A percentile compares a stretch with the other conserved stretches of the same genome.
Conservation (phyloP, 2,797 vertebrate genomes). For the Gallinago nigripennis region DNA sequence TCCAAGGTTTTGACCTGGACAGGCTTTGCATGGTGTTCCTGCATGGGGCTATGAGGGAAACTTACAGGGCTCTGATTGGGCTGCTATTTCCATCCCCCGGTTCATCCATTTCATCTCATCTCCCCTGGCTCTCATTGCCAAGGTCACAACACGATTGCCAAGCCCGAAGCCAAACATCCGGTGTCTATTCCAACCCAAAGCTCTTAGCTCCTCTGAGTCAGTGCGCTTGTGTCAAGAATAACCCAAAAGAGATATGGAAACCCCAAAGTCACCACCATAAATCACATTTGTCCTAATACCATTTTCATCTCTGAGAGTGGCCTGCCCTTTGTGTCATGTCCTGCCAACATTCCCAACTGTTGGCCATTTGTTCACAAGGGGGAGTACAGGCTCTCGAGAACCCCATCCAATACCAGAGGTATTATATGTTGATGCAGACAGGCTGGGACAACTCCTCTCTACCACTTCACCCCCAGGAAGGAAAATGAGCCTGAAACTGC, state of each 20-base stretch:
- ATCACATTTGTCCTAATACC: neutral
- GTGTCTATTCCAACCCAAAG: neutral
- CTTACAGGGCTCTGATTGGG: neutral
- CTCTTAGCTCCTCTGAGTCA: slow-evolving; percentile 10
- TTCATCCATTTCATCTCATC: neutral
- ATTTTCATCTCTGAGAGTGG: slow-evolving; percentile 11
- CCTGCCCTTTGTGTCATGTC: neutral
- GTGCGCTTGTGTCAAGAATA: neutral
- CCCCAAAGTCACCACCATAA: neutral
- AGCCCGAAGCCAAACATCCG: neutral
- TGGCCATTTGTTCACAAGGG: neutral
- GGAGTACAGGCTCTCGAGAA: rapidly evolving
- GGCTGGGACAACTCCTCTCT: neutral
- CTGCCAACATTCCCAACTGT: neutral
- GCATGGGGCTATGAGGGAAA: neutral
- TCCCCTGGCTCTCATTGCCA: neutral
- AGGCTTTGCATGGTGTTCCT: neutral
- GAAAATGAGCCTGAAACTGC: neutral
- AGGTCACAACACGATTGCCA: neutral
- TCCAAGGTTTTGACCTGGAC: neutral
- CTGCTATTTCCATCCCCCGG: neutral
- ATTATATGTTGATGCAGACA: neutral
- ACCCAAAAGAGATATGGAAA: neutral
- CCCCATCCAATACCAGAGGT: neutral
- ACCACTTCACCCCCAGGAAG: neutral